Base-by-base conservation (phyloP, 2,888 invertebrate genomes). In the Aphidius colemani region DNA sequence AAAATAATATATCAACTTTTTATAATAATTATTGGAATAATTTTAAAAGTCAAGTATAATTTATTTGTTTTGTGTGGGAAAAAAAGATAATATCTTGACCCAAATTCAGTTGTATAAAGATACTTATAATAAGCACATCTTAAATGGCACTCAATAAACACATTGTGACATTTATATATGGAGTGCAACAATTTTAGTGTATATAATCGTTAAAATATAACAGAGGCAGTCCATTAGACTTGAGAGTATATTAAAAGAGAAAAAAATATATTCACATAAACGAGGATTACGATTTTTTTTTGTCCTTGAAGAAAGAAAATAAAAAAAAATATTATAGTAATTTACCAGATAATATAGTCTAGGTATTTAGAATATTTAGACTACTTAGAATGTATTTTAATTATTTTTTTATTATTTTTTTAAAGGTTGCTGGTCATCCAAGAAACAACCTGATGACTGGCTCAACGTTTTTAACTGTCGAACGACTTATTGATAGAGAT, bases 371-470 rank as follows among this genome's bases (percentile, higher is more conserved):
- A 58, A 53, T 53, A 10, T n/a, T n/a, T n/a, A n/a, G n/a, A n/a
- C n/a, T 41, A 49, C 44, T 30, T 53, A 45, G 9, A 58, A 53
- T 53, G n/a, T 57, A 64, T 56, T 59, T 11, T 46, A 45, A 45
- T 59, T 5, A 13, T 30, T 39, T 30, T 40, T 46, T 58, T 55
- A 43, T 58, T 30, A 71, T 69, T 63, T 69, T 63, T 45, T 66
- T 67, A 9, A 76, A 91, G 91, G 86, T 92, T 13, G 86, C 93
- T 0, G 94, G 92, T 0, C 91, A 94, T 81, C 94, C 93, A 0
- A 85, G 94, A 66, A 94, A 95, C 82, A 88, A 90, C 80, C 81
- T 91, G 3, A 89, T 89, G 74, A 89, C 90, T 68, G 93, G 89
- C 44, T 88, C 87, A 63, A 90, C 90, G 61, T 95, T 89, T 82